Percentiles rank a stretch among this genome's conserved stretches.
These are phyloP conservation scores for Pseudanteris insignis DNA, from an alignment of 2,888 invertebrate species.

Conservation along the genomic window DNA sequence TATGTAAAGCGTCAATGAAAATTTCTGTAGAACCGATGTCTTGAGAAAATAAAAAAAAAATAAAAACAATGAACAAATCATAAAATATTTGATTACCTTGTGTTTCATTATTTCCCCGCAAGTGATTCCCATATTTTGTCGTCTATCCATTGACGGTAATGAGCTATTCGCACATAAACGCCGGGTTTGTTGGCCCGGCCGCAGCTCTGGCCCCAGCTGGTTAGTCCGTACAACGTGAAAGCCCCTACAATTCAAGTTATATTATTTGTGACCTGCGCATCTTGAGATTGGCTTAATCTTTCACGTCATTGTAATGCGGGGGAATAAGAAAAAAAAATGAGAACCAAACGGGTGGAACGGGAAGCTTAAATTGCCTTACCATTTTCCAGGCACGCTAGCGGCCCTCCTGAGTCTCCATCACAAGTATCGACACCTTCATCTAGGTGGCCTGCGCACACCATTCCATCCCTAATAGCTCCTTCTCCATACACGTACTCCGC, in stretches of 20 bases:
- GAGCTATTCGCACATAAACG: constrained; percentile 75
- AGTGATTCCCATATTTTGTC: constrained; percentile 67
- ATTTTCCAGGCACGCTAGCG: constrained; percentile 75
- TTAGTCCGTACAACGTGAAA: constrained; percentile 76
- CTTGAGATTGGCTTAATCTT: too few species aligned
- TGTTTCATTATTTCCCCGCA: constrained; percentile 49
- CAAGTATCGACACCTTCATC: constrained; percentile 82
- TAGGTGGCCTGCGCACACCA: constrained; percentile 83
- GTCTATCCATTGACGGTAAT: constrained; percentile 76
- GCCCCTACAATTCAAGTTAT: constrained; percentile 67
- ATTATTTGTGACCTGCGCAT: too few species aligned
- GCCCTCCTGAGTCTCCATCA: constrained; percentile 88
- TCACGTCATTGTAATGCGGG: too few species aligned
- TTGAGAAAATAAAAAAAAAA: constrained; percentile 59
- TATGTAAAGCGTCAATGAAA: constrained; percentile 58
- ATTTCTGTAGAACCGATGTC: constrained; percentile 63
- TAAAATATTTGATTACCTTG: constrained; percentile 21
- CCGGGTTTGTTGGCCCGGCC: constrained; percentile 79
- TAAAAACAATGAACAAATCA: constrained; percentile 60
- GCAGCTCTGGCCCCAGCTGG: constrained; percentile 82
- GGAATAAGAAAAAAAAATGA: too few species aligned
- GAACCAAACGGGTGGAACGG: too few species aligned
- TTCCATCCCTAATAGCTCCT: constrained; percentile 72
- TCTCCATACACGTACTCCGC: constrained; percentile 75
- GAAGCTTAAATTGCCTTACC: constrained; percentile 68